These are phyloP conservation scores for Pachyseris speciosa DNA, from an alignment of 64 coral and sea anemone species.

Conservation along the genomic window DNA sequence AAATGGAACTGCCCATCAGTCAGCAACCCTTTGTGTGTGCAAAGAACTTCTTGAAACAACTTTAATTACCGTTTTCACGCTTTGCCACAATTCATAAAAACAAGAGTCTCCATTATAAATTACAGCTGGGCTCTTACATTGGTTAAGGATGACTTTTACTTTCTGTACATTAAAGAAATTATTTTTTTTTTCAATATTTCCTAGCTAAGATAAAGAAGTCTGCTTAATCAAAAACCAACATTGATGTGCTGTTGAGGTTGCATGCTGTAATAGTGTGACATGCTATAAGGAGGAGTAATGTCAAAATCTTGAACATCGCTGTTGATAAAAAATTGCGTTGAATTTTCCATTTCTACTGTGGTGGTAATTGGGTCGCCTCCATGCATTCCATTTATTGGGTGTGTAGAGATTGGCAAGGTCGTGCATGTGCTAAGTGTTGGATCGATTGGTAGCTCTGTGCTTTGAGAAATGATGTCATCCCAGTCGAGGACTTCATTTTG, in stretches of 20 bases:
- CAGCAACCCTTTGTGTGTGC: background rate
- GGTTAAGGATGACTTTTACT: background rate
- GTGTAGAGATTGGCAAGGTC: conserved; percentile 68
- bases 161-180: conserved; percentile 27
- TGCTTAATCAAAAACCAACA: conserved; percentile 79
- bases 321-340: conserved; percentile 90
- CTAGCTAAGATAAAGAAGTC: conserved; percentile 9
- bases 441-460: conserved; percentile 81
- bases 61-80: background rate
- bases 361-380: conserved; percentile 70
- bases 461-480: conserved; percentile 98
- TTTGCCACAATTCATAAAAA: background rate
- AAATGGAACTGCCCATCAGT: too few species aligned
- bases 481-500: conserved; percentile 96
- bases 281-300: conserved; percentile 11
- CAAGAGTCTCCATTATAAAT: background rate
- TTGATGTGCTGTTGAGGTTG: conserved; percentile 83
- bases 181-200: conserved; percentile 26
- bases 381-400: conserved; percentile 54
- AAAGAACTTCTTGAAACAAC: background rate
- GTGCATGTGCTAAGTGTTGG: conserved; percentile 78
- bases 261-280: conserved; percentile 75
- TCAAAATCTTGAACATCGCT: conserved; percentile 83
- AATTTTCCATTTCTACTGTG: conserved; percentile 96
- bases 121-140: background rate